A percentile compares a stretch with the other conserved stretches of the same genome.
These are phyloP conservation scores for Celastrina argiolus DNA, from an alignment of 2,888 invertebrate genomes.

Conservation along the genomic window DNA sequence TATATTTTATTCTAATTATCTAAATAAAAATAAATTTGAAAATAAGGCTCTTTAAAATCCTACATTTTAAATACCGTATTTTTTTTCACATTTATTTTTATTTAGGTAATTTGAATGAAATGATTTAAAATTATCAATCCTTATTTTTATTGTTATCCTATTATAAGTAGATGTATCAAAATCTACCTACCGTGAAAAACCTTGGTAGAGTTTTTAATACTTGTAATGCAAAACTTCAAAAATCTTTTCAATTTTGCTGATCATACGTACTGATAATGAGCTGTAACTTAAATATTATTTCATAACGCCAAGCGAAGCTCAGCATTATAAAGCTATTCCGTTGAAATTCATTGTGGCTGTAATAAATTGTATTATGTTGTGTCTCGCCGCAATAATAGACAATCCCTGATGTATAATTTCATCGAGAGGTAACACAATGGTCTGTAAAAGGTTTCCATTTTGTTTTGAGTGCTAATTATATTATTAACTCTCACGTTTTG, in stretches of 20 bases:
- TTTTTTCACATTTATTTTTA: too few species aligned
- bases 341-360: neutral
- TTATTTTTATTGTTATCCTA: too few species aligned
- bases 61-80: too few species aligned
- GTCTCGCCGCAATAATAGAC: neutral
- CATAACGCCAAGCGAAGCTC: neutral
- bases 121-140: too few species aligned
- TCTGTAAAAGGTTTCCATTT: neutral
- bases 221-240: too few species aligned
- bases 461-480: slow-evolving; percentile 9
- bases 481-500: neutral
- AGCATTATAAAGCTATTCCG: neutral
- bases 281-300: neutral
- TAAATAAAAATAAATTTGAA: neutral
- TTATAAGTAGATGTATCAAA: too few species aligned
- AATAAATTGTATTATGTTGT: neutral
- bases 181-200: too few species aligned
- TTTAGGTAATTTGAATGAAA: too few species aligned
- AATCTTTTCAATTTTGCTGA: too few species aligned
- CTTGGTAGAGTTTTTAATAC: too few species aligned
- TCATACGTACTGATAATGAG: too few species aligned
- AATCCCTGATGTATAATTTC: neutral
- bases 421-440: neutral
- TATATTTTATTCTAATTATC: neutral
- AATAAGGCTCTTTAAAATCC: neutral